Evolutionary conservation across 2,888 invertebrate genomes (phyloP).

Genomic region (Melanchra persicariae): DNA sequence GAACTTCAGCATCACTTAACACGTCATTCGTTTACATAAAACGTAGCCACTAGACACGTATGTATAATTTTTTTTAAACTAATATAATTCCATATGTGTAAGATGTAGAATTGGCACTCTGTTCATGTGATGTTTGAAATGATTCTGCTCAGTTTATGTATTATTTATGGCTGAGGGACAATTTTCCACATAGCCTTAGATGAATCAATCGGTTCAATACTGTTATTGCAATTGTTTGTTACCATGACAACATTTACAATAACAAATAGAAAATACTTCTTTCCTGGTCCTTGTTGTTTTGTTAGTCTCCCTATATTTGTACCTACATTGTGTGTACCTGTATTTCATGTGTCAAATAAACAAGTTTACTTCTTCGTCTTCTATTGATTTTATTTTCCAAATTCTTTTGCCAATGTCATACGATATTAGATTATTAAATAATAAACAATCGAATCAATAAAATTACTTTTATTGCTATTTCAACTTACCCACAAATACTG

Average conservation of each 20-base stretch:
- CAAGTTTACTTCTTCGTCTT: no score
- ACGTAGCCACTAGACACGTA: not conserved
- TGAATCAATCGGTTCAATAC: slow-evolving; percentile 3
- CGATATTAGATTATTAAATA: not conserved
- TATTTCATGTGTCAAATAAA: no score
- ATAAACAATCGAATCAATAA: not conserved
- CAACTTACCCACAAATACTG: not conserved
- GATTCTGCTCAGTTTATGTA: not conserved
- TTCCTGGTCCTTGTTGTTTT: no score
- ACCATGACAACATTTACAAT: not conserved
- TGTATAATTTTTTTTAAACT: no score
- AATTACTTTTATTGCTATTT: not conserved
- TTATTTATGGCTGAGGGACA: not conserved
- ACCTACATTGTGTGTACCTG: no score
- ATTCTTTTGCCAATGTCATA: not conserved
- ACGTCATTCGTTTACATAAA: not conserved
- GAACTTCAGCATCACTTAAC: not conserved
- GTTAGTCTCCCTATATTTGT: no score
- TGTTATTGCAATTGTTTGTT: slow-evolving; percentile 1
- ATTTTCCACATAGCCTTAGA: not conserved
- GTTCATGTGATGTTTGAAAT: not conserved
- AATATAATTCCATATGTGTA: no score
- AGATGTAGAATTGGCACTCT: no score
- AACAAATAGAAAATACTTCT: slow-evolving; percentile 16
- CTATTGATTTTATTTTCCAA: not conserved